Percentiles rank a stretch among this genome's conserved stretches.
Conservation (phyloP, 2,113 vertebrate genomes). For the Ahaetulla prasina region DNA sequence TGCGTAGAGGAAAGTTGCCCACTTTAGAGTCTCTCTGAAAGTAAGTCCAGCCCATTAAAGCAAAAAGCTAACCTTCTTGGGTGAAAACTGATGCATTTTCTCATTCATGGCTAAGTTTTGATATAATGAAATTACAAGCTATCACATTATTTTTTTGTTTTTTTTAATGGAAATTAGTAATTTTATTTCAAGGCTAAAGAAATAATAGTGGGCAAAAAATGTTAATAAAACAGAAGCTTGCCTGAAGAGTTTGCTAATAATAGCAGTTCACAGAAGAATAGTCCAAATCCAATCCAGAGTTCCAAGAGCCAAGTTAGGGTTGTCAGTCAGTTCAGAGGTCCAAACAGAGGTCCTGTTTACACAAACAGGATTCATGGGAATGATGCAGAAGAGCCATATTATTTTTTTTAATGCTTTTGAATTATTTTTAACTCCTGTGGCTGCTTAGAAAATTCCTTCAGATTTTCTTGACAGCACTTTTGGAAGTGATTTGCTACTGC, state of each 20-base stretch:
- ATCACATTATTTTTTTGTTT: background rate
- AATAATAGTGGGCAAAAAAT: background rate
- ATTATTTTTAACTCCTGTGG: background rate
- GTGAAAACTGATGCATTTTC: background rate
- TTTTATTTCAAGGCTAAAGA: background rate
- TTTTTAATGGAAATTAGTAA: background rate
- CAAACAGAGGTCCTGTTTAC: too few species aligned
- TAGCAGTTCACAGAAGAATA: too few species aligned
- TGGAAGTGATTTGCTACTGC: background rate
- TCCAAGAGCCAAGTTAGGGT: background rate
- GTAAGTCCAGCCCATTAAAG: background rate
- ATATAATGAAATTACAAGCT: background rate
- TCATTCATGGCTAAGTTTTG: background rate
- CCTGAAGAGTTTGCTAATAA: too few species aligned
- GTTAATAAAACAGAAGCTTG: too few species aligned
- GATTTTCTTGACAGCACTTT: background rate
- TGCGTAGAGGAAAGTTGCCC: background rate
- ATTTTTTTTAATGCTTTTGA: background rate
- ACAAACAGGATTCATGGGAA: background rate
- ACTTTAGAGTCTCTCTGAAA: background rate
- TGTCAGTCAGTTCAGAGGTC: background rate
- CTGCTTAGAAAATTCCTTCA: background rate
- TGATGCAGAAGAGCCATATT: background rate
- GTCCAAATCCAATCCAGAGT: background rate
- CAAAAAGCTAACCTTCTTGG: background rate